Conservation (phyloP, 2,888 invertebrate species). For the Watsonalla cultraria region DNA sequence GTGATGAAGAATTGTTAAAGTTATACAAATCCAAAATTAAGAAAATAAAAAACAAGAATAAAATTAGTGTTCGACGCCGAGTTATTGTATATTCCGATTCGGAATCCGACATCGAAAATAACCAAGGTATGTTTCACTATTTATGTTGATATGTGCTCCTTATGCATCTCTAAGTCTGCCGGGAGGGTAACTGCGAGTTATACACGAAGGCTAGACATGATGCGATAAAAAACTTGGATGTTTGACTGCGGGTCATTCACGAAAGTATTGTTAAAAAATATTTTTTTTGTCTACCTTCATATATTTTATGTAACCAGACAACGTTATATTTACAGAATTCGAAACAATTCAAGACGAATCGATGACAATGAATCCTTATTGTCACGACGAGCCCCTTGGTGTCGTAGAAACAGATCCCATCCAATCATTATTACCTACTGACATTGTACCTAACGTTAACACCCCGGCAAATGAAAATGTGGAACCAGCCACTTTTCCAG, state of each 20-base stretch:
- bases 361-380: too few species aligned
- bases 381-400: too few species aligned
- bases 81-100: background rate
- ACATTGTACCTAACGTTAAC: too few species aligned
- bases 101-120: background rate
- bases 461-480: too few species aligned
- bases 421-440: too few species aligned
- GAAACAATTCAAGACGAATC: too few species aligned
- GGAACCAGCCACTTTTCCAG: too few species aligned
- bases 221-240: background rate
- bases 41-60: background rate
- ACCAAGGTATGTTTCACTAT: background rate
- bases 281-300: too few species aligned
- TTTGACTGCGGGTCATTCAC: background rate
- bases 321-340: too few species aligned
- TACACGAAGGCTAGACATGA: slow-evolving; percentile 1
- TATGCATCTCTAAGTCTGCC: background rate
- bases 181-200: slow-evolving; percentile 1
- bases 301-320: too few species aligned
- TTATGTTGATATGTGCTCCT: background rate
- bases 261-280: too few species aligned
- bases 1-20: background rate
- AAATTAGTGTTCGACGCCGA: background rate
- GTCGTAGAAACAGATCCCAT: too few species aligned
- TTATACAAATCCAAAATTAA: background rate